Evolutionary conservation across 2,888 invertebrate genomes (phyloP).

Genomic region (Andricus quercusramuli): DNA sequence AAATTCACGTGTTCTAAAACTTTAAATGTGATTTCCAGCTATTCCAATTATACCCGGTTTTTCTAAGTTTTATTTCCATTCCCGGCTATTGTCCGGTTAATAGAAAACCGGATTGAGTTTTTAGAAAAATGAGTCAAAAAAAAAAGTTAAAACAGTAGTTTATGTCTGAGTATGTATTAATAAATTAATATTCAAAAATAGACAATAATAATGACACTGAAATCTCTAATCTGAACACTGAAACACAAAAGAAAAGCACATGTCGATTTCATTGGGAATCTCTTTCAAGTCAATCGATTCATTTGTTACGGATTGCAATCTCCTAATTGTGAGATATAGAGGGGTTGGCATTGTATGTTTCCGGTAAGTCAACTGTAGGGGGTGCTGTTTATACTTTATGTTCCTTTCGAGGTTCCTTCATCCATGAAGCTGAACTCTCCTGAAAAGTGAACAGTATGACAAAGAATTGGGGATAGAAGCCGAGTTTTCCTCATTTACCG

Average conservation of each 20-base stretch:
- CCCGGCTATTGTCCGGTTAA: too few relatives aligned
- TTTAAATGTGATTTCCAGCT: too few relatives aligned
- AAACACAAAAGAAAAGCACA: neutral
- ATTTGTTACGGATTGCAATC: neutral
- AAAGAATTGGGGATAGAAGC: neutral
- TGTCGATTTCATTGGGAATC: neutral
- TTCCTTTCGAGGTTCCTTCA: too few relatives aligned
- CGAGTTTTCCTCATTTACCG: neutral
- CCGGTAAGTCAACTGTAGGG: neutral
- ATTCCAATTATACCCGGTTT: too few relatives aligned
- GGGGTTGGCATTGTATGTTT: neutral
- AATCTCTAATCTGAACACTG: neutral
- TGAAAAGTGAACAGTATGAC: neutral
- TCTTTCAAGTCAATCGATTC: neutral
- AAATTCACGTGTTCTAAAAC: too few relatives aligned
- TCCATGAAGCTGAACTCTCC: neutral
- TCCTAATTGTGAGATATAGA: constrained; percentile 5
- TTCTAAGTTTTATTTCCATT: too few relatives aligned
- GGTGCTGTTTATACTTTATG: neutral
- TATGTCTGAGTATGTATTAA: too few relatives aligned
- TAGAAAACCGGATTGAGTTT: too few relatives aligned
- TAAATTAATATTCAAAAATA: neutral
- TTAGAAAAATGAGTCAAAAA: too few relatives aligned
- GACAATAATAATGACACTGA: neutral
- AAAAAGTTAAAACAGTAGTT: too few relatives aligned